Conservation (phyloP, 2,113 vertebrate genomes). For the Indicator maculatus region DNA sequence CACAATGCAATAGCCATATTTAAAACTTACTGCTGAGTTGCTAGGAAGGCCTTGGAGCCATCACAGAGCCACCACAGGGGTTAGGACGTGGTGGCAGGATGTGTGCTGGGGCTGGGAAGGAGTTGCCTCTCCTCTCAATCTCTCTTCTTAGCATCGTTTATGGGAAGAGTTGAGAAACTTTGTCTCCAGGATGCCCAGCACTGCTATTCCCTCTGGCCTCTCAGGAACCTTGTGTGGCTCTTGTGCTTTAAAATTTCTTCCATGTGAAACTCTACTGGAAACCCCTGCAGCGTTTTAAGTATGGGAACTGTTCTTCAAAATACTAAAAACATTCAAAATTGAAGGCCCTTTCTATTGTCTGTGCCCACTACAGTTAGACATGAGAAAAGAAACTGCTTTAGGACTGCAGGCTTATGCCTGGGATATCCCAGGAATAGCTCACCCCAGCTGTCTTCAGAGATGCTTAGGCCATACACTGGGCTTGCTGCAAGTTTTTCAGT, state of each 20-base stretch:
- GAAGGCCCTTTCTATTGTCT: neutral
- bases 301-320: neutral
- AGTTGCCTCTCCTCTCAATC: neutral
- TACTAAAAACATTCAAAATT: neutral
- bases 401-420: neutral
- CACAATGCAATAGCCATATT: neutral
- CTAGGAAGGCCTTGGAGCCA: neutral
- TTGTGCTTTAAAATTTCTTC: neutral
- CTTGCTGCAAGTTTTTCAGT: neutral
- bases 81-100: neutral
- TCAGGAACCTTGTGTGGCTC: neutral
- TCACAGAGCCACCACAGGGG: neutral
- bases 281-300: neutral
- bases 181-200: neutral
- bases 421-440: neutral
- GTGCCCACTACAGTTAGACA: neutral
- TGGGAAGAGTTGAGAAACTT: neutral
- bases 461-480: neutral
- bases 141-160: neutral
- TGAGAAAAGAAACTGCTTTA: neutral
- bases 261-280: neutral
- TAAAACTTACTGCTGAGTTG: neutral
- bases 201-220: neutral
- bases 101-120: neutral
- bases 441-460: neutral